These are phyloP conservation scores for Thamnophis sirtalis DNA, from an alignment of 2,113 vertebrate genomes.

Conservation along the genomic window DNA sequence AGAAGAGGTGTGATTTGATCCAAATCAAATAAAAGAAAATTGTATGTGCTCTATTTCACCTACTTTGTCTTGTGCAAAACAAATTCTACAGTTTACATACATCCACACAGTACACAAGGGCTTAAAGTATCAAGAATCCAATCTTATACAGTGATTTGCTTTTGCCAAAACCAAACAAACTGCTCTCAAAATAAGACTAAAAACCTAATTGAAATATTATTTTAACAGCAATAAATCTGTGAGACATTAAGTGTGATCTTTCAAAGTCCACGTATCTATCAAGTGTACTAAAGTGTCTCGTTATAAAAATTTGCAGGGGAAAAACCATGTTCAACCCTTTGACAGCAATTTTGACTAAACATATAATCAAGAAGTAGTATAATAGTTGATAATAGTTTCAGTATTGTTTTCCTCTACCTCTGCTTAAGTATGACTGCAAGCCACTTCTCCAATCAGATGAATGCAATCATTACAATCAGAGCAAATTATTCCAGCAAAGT, in stretches of 20 bases:
- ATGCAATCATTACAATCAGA: conserved; percentile 73
- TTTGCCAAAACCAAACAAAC: not conserved
- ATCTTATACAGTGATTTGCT: not conserved
- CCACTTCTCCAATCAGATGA: conserved; percentile 69
- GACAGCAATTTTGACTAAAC: conserved; percentile 74
- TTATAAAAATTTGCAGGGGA: conserved; percentile 56
- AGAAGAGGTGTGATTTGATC: not conserved
- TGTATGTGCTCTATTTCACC: not conserved
- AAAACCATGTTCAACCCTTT: conserved; percentile 56
- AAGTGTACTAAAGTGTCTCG: conserved; percentile 48
- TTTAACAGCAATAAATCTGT: not conserved
- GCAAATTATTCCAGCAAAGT: conserved; percentile 74
- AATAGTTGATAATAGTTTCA: conserved; percentile 81
- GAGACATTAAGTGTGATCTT: not conserved
- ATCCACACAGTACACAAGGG: not conserved
- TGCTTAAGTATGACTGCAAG: conserved; percentile 72
- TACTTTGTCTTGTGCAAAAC: not conserved
- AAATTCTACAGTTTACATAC: not conserved
- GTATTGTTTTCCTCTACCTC: conserved; percentile 71
- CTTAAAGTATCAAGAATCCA: not conserved
- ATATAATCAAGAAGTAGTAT: conserved; percentile 76
- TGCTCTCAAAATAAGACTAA: conserved; percentile 4
- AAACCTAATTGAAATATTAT: conserved; percentile 27
- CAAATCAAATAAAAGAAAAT: not conserved
- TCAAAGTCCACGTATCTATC: conserved; percentile 33